Evolutionary conservation across 2,113 vertebrate species (phyloP).

Genomic region (Dinomys branickii): DNA sequence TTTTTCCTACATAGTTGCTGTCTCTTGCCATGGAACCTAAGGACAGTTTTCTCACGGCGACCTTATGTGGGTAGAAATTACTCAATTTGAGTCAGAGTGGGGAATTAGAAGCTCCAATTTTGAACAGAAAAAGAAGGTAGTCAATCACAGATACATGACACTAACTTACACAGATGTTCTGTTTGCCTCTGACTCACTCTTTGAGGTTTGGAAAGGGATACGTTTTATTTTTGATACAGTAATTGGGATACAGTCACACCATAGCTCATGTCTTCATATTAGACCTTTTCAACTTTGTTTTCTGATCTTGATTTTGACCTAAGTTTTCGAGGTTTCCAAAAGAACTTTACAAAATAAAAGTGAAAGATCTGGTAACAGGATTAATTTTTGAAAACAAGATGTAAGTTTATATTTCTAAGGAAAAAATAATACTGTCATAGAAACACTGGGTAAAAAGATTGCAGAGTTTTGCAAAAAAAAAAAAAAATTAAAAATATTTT

Average conservation of each 20-base stretch:
- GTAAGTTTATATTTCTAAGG: constrained; percentile 36
- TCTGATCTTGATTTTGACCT: not conserved
- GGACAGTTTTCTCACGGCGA: constrained; percentile 45
- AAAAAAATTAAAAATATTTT: constrained; percentile 37
- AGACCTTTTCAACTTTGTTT: constrained; percentile 27
- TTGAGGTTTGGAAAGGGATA: constrained; percentile 51
- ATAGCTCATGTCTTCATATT: constrained; percentile 54
- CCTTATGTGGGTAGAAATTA: constrained; percentile 57
- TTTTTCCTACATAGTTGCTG: not conserved
- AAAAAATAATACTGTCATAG: constrained; percentile 48
- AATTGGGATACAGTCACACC: constrained; percentile 54
- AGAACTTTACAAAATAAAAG: constrained; percentile 16
- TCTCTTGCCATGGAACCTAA: not conserved
- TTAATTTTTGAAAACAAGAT: constrained; percentile 29
- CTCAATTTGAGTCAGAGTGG: constrained; percentile 61
- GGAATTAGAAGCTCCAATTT: constrained; percentile 50
- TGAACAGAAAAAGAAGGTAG: constrained; percentile 55
- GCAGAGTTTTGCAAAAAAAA: constrained; percentile 45
- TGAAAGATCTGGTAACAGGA: not conserved
- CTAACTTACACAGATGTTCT: constrained; percentile 58
- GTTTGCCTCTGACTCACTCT: constrained; percentile 71
- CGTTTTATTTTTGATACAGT: constrained; percentile 69
- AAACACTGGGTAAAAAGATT: not conserved
- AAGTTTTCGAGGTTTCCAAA: constrained; percentile 24
- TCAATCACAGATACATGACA: constrained; percentile 61